Conservation (phyloP, 2,888 invertebrate genomes). For the Fissipunctia ypsillon region DNA sequence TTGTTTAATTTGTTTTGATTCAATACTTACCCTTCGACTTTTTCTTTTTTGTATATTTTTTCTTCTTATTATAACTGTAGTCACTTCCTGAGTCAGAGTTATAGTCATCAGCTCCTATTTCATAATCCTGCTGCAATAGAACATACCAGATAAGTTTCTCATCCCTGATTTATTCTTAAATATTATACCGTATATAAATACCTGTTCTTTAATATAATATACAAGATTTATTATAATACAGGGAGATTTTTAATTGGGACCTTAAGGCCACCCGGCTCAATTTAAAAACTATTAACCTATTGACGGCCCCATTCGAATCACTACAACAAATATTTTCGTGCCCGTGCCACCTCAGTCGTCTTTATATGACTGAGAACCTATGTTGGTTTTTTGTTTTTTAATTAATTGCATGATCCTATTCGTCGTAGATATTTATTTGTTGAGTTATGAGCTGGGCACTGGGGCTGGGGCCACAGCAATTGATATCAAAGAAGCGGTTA, state of each 20-base stretch:
- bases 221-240: neutral
- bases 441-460: too few relatives aligned
- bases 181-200: too few relatives aligned
- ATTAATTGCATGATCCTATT: too few relatives aligned
- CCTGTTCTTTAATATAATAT: neutral
- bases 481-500: too few relatives aligned
- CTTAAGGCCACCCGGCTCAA: neutral
- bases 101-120: conserved; percentile 58
- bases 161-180: neutral
- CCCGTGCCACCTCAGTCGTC: too few relatives aligned
- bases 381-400: too few relatives aligned
- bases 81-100: conserved; percentile 54
- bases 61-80: conserved; percentile 56
- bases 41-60: conserved; percentile 32
- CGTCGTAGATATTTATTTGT: too few relatives aligned
- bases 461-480: too few relatives aligned
- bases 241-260: neutral
- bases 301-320: too few relatives aligned
- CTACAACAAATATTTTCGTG: too few relatives aligned
- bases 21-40: conserved; percentile 23
- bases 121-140: conserved; percentile 61
- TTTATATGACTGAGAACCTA: too few relatives aligned
- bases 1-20: neutral
- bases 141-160: conserved; percentile 10
- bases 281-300: neutral